Conservation (phyloP, 2,113 vertebrate species). For the Crotalus horridus region DNA sequence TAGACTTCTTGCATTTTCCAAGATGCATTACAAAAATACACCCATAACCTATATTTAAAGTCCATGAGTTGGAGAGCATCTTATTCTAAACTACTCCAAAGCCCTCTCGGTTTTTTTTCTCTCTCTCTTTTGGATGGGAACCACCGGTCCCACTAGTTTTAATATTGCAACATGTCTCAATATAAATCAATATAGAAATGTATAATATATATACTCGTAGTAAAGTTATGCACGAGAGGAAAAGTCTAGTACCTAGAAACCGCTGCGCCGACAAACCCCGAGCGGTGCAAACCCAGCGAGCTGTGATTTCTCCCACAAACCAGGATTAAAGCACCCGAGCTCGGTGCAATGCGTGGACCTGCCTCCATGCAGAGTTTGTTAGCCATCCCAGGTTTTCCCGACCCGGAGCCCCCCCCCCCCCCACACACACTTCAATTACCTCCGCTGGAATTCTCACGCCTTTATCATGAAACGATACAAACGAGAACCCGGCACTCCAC, state of each 20-base stretch:
- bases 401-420: background rate
- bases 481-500: too few species aligned
- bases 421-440: background rate
- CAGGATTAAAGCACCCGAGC: background rate
- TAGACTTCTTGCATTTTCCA: background rate
- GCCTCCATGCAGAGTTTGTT: background rate
- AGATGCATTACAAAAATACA: background rate
- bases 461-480: background rate
- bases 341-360: background rate
- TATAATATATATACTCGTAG: background rate
- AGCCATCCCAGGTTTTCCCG: background rate
- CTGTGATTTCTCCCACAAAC: background rate
- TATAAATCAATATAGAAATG: too few species aligned
- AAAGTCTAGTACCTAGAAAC: background rate
- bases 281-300: background rate
- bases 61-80: background rate
- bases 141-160: background rate
- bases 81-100: background rate
- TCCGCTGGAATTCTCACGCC: background rate
- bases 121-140: background rate
- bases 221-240: background rate
- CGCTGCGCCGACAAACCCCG: background rate
- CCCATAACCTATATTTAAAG: background rate
- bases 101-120: background rate
- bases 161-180: too few species aligned